A percentile compares a stretch with the other conserved stretches of the same genome.
phyloP scores from a whole-genome alignment of 2,888 invertebrate genomes.

The Lithosia quadra region DNA sequence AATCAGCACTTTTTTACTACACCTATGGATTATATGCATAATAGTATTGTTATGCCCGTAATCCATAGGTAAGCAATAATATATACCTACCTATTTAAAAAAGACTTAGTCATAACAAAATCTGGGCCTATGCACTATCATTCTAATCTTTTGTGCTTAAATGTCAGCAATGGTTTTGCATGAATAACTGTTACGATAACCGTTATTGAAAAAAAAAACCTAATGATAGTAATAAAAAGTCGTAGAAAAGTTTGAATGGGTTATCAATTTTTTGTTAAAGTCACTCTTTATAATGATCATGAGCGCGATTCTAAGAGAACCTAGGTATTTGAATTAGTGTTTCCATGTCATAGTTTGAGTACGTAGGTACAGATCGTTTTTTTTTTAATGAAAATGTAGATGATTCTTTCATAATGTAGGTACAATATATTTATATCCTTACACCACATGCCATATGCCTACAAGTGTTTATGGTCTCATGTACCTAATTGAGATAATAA shows the following conservation, averaged over 20 bases:
- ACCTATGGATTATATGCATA: too few relatives aligned
- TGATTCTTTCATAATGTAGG: too few relatives aligned
- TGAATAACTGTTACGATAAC: neutral
- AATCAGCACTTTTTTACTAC: too few relatives aligned
- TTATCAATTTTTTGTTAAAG: neutral
- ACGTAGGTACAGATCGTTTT: neutral
- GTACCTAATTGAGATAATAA: too few relatives aligned
- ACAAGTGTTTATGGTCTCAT: too few relatives aligned
- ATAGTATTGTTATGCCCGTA: too few relatives aligned
- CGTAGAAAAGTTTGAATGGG: neutral
- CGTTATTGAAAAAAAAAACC: neutral
- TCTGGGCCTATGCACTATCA: neutral
- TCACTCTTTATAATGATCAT: neutral
- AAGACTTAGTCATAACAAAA: neutral
- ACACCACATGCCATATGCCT: too few relatives aligned
- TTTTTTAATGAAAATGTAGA: neutral
- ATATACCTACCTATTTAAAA: too few relatives aligned
- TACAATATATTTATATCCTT: too few relatives aligned
- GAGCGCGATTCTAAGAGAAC: too few relatives aligned
- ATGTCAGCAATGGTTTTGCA: neutral
- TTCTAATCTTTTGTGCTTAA: neutral
- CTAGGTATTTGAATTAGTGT: neutral
- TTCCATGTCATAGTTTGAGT: neutral
- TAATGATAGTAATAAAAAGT: neutral
- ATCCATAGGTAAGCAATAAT: too few relatives aligned